A percentile compares a stretch with the other conserved stretches of the same genome.
Conservation (phyloP, 2,888 invertebrate species). For the Nymphalis c-album region DNA sequence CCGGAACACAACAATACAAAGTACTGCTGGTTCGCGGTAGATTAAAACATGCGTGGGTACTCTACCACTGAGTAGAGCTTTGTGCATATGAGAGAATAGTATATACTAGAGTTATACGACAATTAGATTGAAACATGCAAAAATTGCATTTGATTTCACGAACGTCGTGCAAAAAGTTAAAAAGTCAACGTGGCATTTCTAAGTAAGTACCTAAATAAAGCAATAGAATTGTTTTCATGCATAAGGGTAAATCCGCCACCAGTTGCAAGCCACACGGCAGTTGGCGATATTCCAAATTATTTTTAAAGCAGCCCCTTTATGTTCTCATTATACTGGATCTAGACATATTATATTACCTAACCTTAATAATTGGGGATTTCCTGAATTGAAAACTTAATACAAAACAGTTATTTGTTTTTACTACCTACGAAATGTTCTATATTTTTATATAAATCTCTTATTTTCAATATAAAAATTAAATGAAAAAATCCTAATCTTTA, state of each 20-base stretch:
- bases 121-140: neutral
- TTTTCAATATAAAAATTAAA: no score
- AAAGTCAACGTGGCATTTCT: neutral
- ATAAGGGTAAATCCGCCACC: conserved; percentile 61
- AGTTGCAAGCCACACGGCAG: conserved; percentile 64
- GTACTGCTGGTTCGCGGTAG: no score
- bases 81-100: no score
- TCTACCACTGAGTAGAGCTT: no score
- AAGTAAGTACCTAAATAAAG: conserved; percentile 6
- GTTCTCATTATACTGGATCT: conserved; percentile 58
- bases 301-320: conserved; percentile 69
- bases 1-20: no score
- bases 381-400: conserved; percentile 1
- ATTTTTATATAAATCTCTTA: no score
- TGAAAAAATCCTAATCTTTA: no score
- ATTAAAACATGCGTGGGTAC: no score
- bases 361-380: conserved; percentile 17
- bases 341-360: conserved; percentile 35
- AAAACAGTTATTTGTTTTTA: neutral
- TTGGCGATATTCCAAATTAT: conserved; percentile 75
- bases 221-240: conserved; percentile 11
- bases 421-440: neutral
- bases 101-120: no score
- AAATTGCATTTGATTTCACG: neutral
- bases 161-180: neutral